Conservation (phyloP, 2,113 vertebrate species). For the Lasiurus borealis region DNA sequence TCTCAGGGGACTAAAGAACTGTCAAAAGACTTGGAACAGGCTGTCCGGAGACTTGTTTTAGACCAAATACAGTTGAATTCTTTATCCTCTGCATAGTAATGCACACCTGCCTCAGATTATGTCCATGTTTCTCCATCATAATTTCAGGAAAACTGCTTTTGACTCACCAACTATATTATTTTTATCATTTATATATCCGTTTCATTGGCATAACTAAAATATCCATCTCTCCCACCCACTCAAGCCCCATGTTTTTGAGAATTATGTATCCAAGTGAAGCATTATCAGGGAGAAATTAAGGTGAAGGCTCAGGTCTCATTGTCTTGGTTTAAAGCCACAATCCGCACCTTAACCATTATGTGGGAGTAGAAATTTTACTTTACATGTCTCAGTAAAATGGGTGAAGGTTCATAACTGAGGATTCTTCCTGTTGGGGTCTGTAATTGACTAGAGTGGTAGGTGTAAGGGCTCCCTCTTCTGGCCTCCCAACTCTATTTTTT, state of each 20-base stretch:
- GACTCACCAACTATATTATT: background rate
- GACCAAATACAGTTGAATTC: background rate
- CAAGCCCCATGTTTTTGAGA: background rate
- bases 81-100: background rate
- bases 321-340: background rate
- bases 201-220: background rate
- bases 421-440: background rate
- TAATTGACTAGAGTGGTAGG: background rate
- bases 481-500: background rate
- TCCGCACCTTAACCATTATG: background rate
- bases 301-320: background rate
- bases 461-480: background rate
- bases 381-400: background rate
- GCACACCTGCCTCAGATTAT: background rate
- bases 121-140: background rate
- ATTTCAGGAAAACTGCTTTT: constrained; percentile 8
- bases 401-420: background rate
- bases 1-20: background rate
- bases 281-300: background rate
- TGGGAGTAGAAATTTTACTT: background rate
- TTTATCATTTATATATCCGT: background rate
- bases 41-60: background rate
- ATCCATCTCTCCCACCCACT: background rate
- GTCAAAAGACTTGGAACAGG: constrained; percentile 9
- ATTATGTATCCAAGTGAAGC: background rate